Evolutionary conservation across 2,797 vertebrate genomes (phyloP).

Genomic region (Tenualosa thibaudeaui): DNA sequence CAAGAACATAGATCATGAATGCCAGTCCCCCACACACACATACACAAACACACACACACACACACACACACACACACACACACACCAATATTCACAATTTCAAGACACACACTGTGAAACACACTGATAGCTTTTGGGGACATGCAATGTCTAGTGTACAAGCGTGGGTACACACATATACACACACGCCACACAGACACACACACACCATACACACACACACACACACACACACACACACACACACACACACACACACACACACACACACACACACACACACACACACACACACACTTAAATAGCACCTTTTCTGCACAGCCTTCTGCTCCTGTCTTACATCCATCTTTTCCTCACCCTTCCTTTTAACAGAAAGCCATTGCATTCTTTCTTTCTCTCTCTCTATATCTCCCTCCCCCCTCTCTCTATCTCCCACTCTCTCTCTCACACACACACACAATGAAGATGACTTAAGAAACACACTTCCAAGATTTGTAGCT

Average conservation of each 20-base stretch:
- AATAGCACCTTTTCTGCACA: background rate
- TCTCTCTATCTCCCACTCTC: no score
- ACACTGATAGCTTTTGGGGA: background rate
- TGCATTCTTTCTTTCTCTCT: constrained; percentile 56
- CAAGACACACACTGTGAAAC: background rate
- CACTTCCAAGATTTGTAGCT: constrained; percentile 65
- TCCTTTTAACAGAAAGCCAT: constrained; percentile 15
- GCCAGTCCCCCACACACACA: constrained; percentile 37
- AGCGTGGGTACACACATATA: background rate
- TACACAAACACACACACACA: constrained; percentile 35
- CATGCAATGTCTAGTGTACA: no score
- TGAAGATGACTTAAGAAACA: background rate
- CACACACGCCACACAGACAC: background rate
- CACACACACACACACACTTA: background rate
- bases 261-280: no score
- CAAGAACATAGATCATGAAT: constrained; percentile 64
- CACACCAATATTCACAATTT: background rate
- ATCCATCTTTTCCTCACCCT: constrained; percentile 28
- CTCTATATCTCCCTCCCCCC: no score
- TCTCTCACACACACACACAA: background rate
- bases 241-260: background rate
- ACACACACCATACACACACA: background rate
- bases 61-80: background rate
- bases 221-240: background rate
- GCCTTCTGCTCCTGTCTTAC: background rate